Conservation (phyloP, 1,140 invertebrate genomes). For the Diorhabda sublineata region DNA sequence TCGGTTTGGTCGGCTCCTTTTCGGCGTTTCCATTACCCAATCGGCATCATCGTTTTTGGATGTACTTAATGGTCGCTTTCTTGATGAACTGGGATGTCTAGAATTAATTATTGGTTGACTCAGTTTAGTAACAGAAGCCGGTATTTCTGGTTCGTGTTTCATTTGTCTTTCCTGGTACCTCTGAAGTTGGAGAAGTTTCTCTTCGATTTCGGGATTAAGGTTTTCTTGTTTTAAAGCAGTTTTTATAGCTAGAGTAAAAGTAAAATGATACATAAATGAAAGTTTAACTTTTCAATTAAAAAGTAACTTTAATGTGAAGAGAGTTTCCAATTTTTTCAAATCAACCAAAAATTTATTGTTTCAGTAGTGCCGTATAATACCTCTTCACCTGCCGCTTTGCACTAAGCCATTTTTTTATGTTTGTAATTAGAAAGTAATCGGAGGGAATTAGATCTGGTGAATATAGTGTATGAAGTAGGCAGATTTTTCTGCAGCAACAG, state of each 20-base stretch:
- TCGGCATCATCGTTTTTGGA: constrained; percentile 51
- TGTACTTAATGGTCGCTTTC: constrained; percentile 40
- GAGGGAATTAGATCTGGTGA: too few species aligned
- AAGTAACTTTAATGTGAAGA: too few species aligned
- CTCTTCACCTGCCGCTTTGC: too few species aligned
- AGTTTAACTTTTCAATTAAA: constrained; percentile 10
- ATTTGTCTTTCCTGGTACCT: constrained; percentile 80
- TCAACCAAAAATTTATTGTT: background rate
- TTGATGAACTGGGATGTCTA: constrained; percentile 20
- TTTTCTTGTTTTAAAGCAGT: constrained; percentile 81
- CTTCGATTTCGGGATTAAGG: constrained; percentile 88
- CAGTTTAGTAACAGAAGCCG: constrained; percentile 31
- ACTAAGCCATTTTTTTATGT: too few species aligned
- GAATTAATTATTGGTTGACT: constrained; percentile 31
- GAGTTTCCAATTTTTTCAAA: too few species aligned
- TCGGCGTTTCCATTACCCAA: constrained; percentile 56
- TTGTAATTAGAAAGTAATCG: too few species aligned
- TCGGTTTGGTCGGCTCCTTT: constrained; percentile 41
- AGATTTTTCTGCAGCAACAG: too few species aligned
- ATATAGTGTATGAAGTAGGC: too few species aligned
- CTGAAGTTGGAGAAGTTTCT: constrained; percentile 83
- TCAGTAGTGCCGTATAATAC: too few species aligned
- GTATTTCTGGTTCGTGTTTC: constrained; percentile 52
- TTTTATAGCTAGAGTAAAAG: constrained; percentile 62
- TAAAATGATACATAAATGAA: constrained; percentile 27